Evolutionary conservation across 2,888 invertebrate genomes (phyloP).

Genomic region (Linnaemya vulpina): DNA sequence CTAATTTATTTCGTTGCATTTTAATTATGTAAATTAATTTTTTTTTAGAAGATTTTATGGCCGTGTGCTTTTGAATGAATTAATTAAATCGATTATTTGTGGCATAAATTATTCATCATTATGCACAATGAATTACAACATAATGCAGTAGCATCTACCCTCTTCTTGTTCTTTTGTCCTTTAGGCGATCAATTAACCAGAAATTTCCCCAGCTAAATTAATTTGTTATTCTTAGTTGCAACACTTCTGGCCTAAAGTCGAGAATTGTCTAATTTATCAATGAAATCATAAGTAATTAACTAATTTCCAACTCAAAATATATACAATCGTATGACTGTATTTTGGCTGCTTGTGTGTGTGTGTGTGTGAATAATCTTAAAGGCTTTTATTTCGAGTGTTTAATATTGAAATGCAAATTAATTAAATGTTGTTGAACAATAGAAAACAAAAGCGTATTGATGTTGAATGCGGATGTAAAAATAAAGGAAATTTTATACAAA

Average conservation of each 20-base stretch:
- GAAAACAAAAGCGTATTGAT: slow-evolving; percentile 14
- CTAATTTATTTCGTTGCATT: too few species aligned
- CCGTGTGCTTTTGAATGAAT: too few species aligned
- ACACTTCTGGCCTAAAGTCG: slow-evolving; percentile 32
- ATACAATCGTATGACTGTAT: background rate
- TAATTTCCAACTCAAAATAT: slow-evolving; percentile 27
- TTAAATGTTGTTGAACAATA: slow-evolving; percentile 34
- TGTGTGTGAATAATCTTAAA: background rate
- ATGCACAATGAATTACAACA: background rate
- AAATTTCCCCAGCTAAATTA: slow-evolving; percentile 10
- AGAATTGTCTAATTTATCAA: slow-evolving; percentile 51
- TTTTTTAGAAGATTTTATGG: too few species aligned
- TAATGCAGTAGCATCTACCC: background rate
- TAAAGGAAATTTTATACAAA: background rate
- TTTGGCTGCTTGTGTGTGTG: background rate
- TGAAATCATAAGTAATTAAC: slow-evolving; percentile 54
- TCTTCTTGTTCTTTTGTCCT: background rate
- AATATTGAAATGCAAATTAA: slow-evolving; percentile 45
- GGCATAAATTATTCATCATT: slow-evolving; percentile 20
- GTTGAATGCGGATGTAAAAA: background rate
- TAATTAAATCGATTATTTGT: background rate
- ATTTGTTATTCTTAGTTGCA: slow-evolving; percentile 27
- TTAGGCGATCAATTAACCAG: slow-evolving; percentile 28
- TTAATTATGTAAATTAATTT: too few species aligned
- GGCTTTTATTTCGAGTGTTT: slow-evolving; percentile 9